phyloP scores from a whole-genome alignment of 2,797 vertebrate species.

The Heteromormyrus szaboi region DNA sequence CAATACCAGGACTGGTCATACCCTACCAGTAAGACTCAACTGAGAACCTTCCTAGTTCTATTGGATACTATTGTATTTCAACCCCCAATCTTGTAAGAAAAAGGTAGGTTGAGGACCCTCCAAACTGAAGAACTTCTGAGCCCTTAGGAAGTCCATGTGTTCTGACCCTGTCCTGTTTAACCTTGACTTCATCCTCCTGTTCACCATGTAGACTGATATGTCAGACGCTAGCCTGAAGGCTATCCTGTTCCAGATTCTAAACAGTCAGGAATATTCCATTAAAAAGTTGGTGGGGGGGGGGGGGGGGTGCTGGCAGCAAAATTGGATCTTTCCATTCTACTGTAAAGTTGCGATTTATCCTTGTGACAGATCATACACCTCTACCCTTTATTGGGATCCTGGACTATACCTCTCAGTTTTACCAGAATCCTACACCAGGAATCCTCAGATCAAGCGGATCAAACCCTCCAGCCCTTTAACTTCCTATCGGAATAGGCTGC shows the following conservation, averaged over 20 bases:
- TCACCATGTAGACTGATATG: background rate
- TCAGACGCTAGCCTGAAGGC: background rate
- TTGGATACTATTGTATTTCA: background rate
- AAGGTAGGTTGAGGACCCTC: background rate
- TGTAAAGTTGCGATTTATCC: background rate
- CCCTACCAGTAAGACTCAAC: background rate
- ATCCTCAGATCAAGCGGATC: background rate
- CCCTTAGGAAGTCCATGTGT: background rate
- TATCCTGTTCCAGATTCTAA: slow-evolving; percentile 4
- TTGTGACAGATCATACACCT: background rate
- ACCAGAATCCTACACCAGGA: background rate
- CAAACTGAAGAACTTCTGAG: background rate
- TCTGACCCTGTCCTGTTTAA: background rate
- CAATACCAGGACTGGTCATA: background rate
- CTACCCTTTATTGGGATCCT: background rate
- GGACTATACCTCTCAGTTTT: background rate
- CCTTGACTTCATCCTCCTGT: background rate
- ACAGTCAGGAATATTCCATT: background rate
- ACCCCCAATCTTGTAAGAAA: background rate
- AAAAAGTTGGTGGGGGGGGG: background rate
- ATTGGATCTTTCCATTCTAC: background rate
- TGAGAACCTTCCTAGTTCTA: background rate
- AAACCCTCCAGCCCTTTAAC: background rate
- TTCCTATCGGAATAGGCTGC: background rate
- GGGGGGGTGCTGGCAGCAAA: background rate